phyloP scores from a whole-genome alignment of 2,888 invertebrate species.

The Aradus depressus region DNA sequence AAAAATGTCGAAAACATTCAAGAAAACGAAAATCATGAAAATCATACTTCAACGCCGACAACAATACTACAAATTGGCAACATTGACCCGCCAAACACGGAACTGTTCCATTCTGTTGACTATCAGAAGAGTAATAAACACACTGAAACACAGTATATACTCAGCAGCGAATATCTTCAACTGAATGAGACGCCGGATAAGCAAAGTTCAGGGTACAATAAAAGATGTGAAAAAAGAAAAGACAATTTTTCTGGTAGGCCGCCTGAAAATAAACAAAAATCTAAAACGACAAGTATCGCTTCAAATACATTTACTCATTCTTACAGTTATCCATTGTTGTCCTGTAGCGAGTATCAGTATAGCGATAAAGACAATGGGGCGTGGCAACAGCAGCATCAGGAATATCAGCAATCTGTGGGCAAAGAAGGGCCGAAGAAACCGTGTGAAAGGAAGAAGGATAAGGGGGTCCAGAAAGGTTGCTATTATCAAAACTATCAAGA shows the following conservation, averaged over 20 bases:
- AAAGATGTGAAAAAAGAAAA: conserved; percentile 12
- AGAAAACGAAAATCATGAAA: conserved; percentile 41
- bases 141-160: conserved; percentile 6
- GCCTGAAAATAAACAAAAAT: conserved; percentile 7
- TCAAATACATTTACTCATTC: conserved; percentile 4
- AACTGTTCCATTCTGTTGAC: conserved; percentile 27
- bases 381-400: conserved; percentile 15
- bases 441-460: conserved; percentile 14
- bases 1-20: conserved; percentile 44
- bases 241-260: conserved; percentile 3
- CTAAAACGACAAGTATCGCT: conserved; percentile 5
- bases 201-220: conserved; percentile 3
- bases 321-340: conserved; percentile 6
- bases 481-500: conserved; percentile 11
- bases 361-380: conserved; percentile 7
- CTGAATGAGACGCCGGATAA: not conserved
- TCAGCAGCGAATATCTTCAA: conserved; percentile 11
- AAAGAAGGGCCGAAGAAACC: conserved; percentile 13
- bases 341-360: conserved; percentile 10
- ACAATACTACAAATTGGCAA: conserved; percentile 40
- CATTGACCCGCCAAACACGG: conserved; percentile 27
- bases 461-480: conserved; percentile 8
- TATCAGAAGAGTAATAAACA: conserved; percentile 17
- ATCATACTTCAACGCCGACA: conserved; percentile 37
- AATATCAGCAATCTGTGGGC: not conserved